Evolutionary conservation across 2,797 vertebrate genomes (phyloP), one percentile per base, ranked within the genome.

Genomic region (Diglossa cyanea): DNA sequence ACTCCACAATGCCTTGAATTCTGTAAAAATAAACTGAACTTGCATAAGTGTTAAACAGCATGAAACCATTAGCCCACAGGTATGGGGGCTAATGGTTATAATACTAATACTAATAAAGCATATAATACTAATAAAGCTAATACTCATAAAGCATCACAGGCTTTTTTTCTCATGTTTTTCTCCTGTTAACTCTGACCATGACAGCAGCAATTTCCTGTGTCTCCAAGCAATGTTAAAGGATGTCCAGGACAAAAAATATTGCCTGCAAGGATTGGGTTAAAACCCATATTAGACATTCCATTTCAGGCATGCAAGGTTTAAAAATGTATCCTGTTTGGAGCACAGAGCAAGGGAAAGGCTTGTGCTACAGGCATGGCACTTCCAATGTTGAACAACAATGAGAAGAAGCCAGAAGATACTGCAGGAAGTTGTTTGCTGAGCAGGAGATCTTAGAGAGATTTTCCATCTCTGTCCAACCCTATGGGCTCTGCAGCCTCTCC

Each of bases 401-500:
- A 31, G 10, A 37, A 60, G 35, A 67, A 93, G 55, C 6, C 26
- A 44, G n/a, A 58, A 48, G 9, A 33, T 37, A 25, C 10, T 35
- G 24, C 9, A 62, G 45, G 47, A 62, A 37, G 4, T 21, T 11
- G 3, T 25, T 35, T 78, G 18, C 7, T 47, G n/a, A 74, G 44
- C 39, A 58, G 12, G 9, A 67, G 4, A 42, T 35, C 7, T 74
- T 28, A 10, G 20, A 20, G 42, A 70, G 5, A 42, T 25, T 53
- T 11, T 0, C 9, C 31, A 13, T 20, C 30, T 70, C 40, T 77
- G 31, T 25, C 19, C 6, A 3, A 18, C 35, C 9, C 28, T 8
- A 3, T 0, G 0, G 19, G 8, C 6, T 79, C n/a, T 60, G 31
- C 37, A 51, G 8, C 10, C 14, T 45, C n/a, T 47, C 45, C 12